Percentiles rank a stretch among this genome's conserved stretches.
These are phyloP conservation scores for Eumacrocentrus americanus DNA, from an alignment of 2,888 invertebrate species.

Conservation along the genomic window DNA sequence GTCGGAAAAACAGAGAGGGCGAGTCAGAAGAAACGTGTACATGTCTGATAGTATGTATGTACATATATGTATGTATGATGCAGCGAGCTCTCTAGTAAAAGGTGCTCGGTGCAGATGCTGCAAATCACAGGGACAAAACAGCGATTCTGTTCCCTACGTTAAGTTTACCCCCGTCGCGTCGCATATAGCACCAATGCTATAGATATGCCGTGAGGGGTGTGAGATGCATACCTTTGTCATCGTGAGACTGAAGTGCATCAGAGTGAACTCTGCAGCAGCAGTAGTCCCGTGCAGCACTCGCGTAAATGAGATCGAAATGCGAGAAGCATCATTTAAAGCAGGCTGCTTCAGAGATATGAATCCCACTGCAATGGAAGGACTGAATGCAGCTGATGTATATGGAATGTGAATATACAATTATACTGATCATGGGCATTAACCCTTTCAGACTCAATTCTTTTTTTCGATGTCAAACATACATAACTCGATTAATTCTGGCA, in stretches of 20 bases:
- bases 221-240: not conserved
- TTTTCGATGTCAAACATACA: too few species aligned
- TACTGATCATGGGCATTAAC: too few species aligned
- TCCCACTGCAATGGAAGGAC: too few species aligned
- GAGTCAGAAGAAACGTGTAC: not conserved
- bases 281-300: not conserved
- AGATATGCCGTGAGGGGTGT: not conserved
- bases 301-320: not conserved
- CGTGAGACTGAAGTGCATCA: not conserved
- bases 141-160: constrained; percentile 43
- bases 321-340: not conserved
- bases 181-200: not conserved
- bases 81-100: constrained; percentile 7
- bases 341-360: too few species aligned
- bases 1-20: not conserved
- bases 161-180: constrained; percentile 41
- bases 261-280: not conserved
- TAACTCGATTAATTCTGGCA: too few species aligned
- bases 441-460: too few species aligned
- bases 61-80: not conserved
- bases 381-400: too few species aligned
- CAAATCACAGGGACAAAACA: constrained; percentile 59
- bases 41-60: not conserved
- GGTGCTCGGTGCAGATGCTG: constrained; percentile 58
- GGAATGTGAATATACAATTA: too few species aligned